Conservation (phyloP, 2,113 vertebrate genomes). For the Bujurquina vittata region DNA sequence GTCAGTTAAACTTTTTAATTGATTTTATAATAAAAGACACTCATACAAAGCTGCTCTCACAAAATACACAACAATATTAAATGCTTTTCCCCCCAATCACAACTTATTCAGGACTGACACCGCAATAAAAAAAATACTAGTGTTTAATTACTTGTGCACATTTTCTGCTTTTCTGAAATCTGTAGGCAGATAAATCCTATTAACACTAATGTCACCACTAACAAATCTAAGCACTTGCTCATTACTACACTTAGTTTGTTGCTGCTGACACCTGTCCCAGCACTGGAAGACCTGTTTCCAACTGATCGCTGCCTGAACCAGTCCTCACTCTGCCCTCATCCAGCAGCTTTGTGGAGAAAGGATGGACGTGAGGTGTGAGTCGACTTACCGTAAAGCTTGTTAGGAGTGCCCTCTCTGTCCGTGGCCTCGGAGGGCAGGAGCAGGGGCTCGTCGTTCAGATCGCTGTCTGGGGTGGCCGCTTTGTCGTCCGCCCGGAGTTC, state of each 20-base stretch:
- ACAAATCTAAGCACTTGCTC: constrained; percentile 11
- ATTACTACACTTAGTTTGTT: constrained; percentile 58
- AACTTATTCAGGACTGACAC: background rate
- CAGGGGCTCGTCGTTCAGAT: constrained; percentile 94
- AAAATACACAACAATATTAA: background rate
- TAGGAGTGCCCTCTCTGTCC: constrained; percentile 92
- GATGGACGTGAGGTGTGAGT: background rate
- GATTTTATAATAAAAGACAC: background rate
- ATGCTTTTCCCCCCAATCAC: background rate
- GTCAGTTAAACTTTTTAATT: constrained; percentile 14
- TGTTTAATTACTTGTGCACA: background rate
- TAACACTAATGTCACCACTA: background rate
- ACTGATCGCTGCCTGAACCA: constrained; percentile 10
- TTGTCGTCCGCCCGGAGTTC: constrained; percentile 96
- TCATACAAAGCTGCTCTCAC: background rate
- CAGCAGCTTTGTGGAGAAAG: background rate
- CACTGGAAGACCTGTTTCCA: constrained; percentile 23
- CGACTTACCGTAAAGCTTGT: constrained; percentile 97
- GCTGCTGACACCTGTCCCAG: constrained; percentile 70
- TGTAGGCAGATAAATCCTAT: background rate
- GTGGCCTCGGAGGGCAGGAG: constrained; percentile 91
- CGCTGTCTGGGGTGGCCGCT: constrained; percentile 94
- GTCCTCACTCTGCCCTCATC: constrained; percentile 3
- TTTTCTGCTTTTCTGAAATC: background rate
- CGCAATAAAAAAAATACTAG: background rate